Base-by-base conservation (phyloP, 2,113 vertebrate species). In the Notothenia rossii region DNA sequence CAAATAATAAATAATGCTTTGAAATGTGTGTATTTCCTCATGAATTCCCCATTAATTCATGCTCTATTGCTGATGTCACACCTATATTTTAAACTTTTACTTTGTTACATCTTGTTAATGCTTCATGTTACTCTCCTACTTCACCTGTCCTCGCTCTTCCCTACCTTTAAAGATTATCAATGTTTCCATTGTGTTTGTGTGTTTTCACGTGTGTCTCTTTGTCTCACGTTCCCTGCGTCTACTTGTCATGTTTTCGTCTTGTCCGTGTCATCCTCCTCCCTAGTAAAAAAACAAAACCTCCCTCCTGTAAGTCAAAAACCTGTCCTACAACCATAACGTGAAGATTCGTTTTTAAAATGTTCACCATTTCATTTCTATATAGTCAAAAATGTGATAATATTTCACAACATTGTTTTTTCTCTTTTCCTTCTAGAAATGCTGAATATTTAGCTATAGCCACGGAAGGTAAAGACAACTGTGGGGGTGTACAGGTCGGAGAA, bases 361-460 rank as follows among this genome's bases (percentile, higher is more conserved):
- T 14, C 63, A 49, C 53, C 22, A 46, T 75, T 46, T 83, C 59
- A 45, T n/a, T 71, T 46, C 40, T 17, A 11, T 43, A 0, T 62
- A 25, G 4, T 18, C 5, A 53, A 48, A 17, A 1, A 4, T 49
- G 2, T 20, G 5, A 53, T 29, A 11, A n/a, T 13, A 29, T 53
- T 53, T 53, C 0, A 36, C 17, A 29, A 20, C n/a, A 3, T 8
- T n/a, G 36, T 53, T n/a, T 65, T 49, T 11, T 62, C 11, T 60
- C 7, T 62, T 68, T 63, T 55, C 10, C 43, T 22, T 72, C 17
- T 71, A 84, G 85, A 92, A 97, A 97, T 88, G 97, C 96, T 14
- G 97, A 97, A 76, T 97, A 97, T 91, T 90, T 97, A 94, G 97
- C 97, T 56, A 96, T 98, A 89, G 96, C 96, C 0, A 95, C 96